Evolutionary conservation across 2,113 vertebrate species (phyloP).

Genomic region (Catharus fuscescens): DNA sequence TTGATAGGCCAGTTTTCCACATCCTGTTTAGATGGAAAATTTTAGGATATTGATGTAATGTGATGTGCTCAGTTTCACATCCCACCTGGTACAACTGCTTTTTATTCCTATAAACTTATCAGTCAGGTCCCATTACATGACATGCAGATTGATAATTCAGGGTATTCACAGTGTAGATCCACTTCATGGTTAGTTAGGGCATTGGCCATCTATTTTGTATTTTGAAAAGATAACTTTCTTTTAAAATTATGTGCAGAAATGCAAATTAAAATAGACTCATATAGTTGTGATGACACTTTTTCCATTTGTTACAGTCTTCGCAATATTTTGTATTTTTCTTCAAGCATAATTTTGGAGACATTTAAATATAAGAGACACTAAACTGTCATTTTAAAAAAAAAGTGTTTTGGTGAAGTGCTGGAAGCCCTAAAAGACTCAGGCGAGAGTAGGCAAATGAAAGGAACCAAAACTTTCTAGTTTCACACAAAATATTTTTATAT

Average conservation of each 20-base stretch:
- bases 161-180: not conserved
- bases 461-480: slow-evolving; percentile 44
- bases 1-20: not conserved
- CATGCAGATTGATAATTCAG: not conserved
- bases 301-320: slow-evolving; percentile 39
- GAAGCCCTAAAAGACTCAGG: slow-evolving; percentile 36
- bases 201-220: not conserved
- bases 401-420: slow-evolving; percentile 47
- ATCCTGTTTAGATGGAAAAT: not conserved
- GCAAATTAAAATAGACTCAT: slow-evolving; percentile 48
- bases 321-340: slow-evolving; percentile 69
- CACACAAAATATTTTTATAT: slow-evolving; percentile 27
- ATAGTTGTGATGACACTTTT: slow-evolving; percentile 60
- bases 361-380: slow-evolving; percentile 59
- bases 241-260: slow-evolving; percentile 40
- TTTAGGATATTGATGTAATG: not conserved
- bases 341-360: slow-evolving; percentile 52
- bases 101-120: not conserved
- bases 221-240: slow-evolving; percentile 42
- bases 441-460: not conserved
- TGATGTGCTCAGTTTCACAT: not conserved
- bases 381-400: slow-evolving; percentile 41
- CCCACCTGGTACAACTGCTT: not conserved
- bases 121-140: not conserved
- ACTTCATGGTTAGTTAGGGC: not conserved